Conservation (phyloP, 1,140 invertebrate genomes). For the Musca domestica region DNA sequence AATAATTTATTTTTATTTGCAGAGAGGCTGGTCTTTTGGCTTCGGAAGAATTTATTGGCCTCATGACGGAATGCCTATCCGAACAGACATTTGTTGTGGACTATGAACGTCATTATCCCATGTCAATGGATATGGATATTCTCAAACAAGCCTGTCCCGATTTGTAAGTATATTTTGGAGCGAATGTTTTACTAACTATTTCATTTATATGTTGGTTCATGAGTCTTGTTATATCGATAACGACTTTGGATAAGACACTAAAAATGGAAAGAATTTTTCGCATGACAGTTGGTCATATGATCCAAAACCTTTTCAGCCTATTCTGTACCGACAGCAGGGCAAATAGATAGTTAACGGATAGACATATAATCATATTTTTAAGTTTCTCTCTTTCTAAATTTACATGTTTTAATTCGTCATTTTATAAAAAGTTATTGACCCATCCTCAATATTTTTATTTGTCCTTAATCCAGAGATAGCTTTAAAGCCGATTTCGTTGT, state of each 20-base stretch:
- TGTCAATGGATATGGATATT: slow-evolving; percentile 62
- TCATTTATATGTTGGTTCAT: too few relatives aligned
- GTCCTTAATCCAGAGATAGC: slow-evolving; percentile 55
- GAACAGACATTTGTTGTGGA: slow-evolving; percentile 70
- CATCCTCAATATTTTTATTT: background rate
- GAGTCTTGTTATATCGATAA: too few relatives aligned
- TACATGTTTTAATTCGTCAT: too few relatives aligned
- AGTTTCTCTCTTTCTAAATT: too few relatives aligned
- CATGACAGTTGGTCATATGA: too few relatives aligned
- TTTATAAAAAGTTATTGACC: too few relatives aligned
- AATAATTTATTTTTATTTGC: slow-evolving; percentile 10
- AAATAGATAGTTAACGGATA: too few relatives aligned
- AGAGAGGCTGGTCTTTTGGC: slow-evolving; percentile 18
- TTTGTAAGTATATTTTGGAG: slow-evolving; percentile 62
- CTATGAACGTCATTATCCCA: slow-evolving; percentile 64
- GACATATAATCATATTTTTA: too few relatives aligned
- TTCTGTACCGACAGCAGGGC: too few relatives aligned
- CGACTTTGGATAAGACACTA: too few relatives aligned
- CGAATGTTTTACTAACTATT: background rate
- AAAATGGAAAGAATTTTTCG: too few relatives aligned
- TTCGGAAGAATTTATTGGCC: slow-evolving; percentile 58
- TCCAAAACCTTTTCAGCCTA: too few relatives aligned
- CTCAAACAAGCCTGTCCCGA: slow-evolving; percentile 57
- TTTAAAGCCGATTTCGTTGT: slow-evolving; percentile 57
- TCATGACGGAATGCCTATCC: slow-evolving; percentile 63